These are phyloP conservation scores for Phocoena phocoena DNA, from an alignment of 2,113 vertebrate species.

Conservation along the genomic window DNA sequence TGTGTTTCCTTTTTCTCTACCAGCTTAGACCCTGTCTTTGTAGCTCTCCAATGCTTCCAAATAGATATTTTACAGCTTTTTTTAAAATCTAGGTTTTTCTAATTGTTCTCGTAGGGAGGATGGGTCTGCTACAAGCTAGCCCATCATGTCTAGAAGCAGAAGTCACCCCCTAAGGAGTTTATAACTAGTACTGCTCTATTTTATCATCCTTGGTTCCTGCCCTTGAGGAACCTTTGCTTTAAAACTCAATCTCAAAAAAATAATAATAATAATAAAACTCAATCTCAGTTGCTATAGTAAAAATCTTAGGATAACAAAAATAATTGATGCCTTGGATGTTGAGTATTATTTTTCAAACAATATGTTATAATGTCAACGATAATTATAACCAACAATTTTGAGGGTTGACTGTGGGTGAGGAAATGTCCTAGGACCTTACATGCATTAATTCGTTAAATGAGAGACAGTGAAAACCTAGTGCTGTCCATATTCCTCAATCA, in stretches of 20 bases:
- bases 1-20: background rate
- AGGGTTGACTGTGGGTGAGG: background rate
- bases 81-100: background rate
- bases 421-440: background rate
- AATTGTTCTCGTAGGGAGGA: background rate
- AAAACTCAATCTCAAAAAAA: background rate
- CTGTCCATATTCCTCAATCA: background rate
- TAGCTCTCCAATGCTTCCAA: background rate
- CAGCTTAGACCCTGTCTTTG: background rate
- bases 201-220: background rate
- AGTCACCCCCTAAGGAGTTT: background rate
- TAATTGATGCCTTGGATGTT: background rate
- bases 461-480: background rate
- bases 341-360: conserved; percentile 32
- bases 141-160: background rate
- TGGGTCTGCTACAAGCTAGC: background rate
- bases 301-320: conserved; percentile 3
- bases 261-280: background rate
- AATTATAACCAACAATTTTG: background rate
- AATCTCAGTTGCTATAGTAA: background rate
- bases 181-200: background rate
- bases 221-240: background rate
- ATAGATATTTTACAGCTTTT: background rate
- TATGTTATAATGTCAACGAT: background rate
- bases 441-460: background rate